A percentile compares a stretch with the other conserved stretches of the same genome.
Conservation (phyloP, 2,113 vertebrate species). For the Montifringilla adamsi region DNA sequence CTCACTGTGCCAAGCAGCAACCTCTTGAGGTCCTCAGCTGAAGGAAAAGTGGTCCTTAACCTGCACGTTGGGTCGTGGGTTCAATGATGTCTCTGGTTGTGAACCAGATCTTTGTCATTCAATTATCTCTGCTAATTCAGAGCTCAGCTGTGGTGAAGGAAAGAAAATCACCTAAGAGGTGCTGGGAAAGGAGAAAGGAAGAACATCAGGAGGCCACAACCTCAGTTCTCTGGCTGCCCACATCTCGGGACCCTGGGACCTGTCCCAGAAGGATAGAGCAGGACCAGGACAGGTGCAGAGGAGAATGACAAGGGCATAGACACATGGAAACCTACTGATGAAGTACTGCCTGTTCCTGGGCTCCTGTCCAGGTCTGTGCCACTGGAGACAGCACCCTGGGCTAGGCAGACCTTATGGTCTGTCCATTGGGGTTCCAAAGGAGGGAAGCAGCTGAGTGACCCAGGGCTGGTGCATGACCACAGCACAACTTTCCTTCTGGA, state of each 20-base stretch:
- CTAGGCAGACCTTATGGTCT: not conserved
- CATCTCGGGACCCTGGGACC: not conserved
- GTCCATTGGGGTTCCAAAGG: not conserved
- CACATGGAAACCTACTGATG: not conserved
- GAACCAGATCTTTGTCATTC: not conserved
- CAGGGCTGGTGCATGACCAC: not conserved
- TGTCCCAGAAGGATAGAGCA: not conserved
- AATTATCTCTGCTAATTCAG: not conserved
- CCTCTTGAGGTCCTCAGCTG: not conserved
- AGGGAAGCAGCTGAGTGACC: not conserved
- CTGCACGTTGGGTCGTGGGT: accelerated
- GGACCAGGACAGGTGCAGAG: not conserved
- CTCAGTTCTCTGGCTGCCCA: not conserved
- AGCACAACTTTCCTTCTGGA: not conserved
- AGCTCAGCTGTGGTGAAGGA: not conserved
- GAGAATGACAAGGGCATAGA: not conserved
- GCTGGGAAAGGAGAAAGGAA: not conserved
- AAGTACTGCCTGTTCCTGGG: not conserved
- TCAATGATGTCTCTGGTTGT: not conserved
- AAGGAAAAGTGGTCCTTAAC: not conserved
- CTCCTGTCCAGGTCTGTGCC: not conserved
- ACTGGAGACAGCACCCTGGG: not conserved
- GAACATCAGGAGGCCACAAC: not conserved
- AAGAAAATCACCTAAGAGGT: not conserved
- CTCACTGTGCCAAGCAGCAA: not conserved